phyloP scores from a whole-genome alignment of 2,888 invertebrate genomes.

The Callosobruchus maculatus region DNA sequence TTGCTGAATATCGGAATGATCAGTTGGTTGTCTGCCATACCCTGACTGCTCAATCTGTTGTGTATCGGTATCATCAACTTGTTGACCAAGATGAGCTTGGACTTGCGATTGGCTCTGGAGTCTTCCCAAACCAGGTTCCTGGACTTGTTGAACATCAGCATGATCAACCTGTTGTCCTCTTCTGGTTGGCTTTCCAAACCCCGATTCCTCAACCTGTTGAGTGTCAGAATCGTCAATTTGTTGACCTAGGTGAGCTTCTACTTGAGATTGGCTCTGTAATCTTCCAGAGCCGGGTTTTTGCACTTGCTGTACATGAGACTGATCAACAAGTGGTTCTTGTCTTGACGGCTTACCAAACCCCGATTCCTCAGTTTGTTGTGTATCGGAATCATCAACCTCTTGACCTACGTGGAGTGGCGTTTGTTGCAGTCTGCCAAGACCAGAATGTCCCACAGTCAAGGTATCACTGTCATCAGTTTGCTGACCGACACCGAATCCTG shows the following conservation, averaged over 20 bases:
- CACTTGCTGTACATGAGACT: constrained; percentile 18
- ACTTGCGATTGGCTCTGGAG: constrained; percentile 6
- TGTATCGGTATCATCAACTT: constrained; percentile 8
- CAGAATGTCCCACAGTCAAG: background rate
- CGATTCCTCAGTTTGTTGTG: constrained; percentile 22
- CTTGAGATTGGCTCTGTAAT: constrained; percentile 13
- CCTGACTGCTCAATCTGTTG: constrained; percentile 12
- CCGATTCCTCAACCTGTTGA: constrained; percentile 21
- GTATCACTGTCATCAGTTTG: background rate
- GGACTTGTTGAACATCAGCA: constrained; percentile 20
- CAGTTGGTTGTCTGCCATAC: constrained; percentile 7
- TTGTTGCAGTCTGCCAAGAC: background rate
- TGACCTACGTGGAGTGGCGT: constrained; percentile 4
- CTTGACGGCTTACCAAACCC: constrained; percentile 3
- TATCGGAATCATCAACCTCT: constrained; percentile 19
- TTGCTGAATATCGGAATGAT: constrained; percentile 9
- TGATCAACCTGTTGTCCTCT: constrained; percentile 4
- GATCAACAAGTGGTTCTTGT: constrained; percentile 2
- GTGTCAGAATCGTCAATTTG: constrained; percentile 20
- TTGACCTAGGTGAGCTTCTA: constrained; percentile 10
- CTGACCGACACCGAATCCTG: constrained; percentile 1
- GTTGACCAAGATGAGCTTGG: background rate
- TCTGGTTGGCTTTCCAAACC: constrained; percentile 2
- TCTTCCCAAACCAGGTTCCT: constrained; percentile 8
- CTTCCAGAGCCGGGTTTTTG: constrained; percentile 18